Conservation (phyloP, 2,113 vertebrate species). For the Campylomormyrus numenius region DNA sequence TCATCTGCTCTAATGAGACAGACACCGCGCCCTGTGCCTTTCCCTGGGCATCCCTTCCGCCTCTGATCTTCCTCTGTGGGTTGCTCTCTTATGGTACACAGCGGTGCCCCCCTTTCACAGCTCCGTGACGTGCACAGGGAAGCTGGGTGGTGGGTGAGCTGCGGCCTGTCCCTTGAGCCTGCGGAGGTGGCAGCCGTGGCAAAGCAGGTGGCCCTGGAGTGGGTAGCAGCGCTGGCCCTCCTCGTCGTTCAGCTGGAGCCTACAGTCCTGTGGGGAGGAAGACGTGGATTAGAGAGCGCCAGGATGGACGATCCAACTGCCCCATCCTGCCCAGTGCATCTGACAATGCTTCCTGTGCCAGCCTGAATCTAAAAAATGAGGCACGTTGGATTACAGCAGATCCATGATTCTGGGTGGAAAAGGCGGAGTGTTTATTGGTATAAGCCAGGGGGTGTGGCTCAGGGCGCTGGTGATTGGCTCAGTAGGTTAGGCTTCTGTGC, state of each 20-base stretch:
- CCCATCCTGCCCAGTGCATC: neutral
- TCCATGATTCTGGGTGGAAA: neutral
- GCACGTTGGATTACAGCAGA: neutral
- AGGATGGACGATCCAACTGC: neutral
- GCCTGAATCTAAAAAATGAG: neutral
- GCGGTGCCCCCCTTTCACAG: slow-evolving; percentile 63
- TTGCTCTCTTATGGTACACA: neutral
- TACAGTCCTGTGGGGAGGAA: slow-evolving; percentile 71
- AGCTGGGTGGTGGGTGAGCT: slow-evolving; percentile 63
- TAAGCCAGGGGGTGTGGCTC: neutral
- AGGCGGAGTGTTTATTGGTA: neutral
- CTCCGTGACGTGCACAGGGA: slow-evolving; percentile 86
- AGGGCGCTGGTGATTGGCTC: neutral
- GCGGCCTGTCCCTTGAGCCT: slow-evolving; percentile 68
- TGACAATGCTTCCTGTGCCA: neutral
- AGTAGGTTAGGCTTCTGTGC: neutral
- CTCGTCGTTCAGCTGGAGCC: slow-evolving; percentile 89
- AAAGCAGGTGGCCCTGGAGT: slow-evolving; percentile 84
- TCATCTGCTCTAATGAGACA: neutral
- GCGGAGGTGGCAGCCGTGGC: slow-evolving; percentile 86
- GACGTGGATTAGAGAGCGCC: neutral
- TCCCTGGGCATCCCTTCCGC: neutral
- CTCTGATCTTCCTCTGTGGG: neutral
- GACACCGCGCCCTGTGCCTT: neutral
- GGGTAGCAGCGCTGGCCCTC: slow-evolving; percentile 95